Evolutionary conservation across 2,113 vertebrate species (phyloP).

Genomic region (Amia ocellicauda): DNA sequence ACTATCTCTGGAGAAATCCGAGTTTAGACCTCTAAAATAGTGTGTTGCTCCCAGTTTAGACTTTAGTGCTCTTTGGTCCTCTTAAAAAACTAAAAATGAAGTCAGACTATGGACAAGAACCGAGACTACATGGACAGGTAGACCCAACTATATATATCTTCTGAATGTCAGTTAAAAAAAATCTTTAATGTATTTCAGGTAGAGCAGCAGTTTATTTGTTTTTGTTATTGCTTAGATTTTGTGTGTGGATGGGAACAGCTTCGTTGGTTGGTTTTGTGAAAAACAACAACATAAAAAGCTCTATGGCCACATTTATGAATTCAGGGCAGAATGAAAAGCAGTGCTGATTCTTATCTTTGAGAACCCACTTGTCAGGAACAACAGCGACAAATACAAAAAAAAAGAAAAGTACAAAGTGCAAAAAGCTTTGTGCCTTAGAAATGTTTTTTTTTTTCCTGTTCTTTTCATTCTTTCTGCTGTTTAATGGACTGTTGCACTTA

Average conservation of each 20-base stretch:
- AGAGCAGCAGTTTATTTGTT: background rate
- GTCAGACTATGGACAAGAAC: too few species aligned
- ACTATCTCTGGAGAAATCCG: too few species aligned
- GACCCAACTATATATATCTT: too few species aligned
- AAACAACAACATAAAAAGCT: too few species aligned
- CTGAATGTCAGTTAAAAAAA: too few species aligned
- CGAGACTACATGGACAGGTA: too few species aligned
- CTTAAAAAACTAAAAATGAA: too few species aligned
- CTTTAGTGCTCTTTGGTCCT: too few species aligned
- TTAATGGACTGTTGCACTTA: constrained; percentile 3
- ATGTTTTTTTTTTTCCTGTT: background rate
- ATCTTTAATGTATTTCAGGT: too few species aligned
- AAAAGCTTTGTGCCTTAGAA: background rate
- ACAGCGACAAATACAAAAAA: background rate
- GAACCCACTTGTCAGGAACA: background rate
- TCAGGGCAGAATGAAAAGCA: background rate
- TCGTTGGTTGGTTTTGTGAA: background rate
- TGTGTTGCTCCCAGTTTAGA: too few species aligned
- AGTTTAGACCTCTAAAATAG: too few species aligned
- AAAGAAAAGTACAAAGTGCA: background rate
- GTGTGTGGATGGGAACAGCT: background rate
- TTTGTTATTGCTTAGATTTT: background rate
- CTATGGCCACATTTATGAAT: background rate
- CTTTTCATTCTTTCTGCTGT: too few species aligned
- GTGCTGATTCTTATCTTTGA: background rate